These are phyloP conservation scores for Euphonia xanthogaster DNA, from an alignment of 2,797 vertebrate species.

Conservation along the genomic window DNA sequence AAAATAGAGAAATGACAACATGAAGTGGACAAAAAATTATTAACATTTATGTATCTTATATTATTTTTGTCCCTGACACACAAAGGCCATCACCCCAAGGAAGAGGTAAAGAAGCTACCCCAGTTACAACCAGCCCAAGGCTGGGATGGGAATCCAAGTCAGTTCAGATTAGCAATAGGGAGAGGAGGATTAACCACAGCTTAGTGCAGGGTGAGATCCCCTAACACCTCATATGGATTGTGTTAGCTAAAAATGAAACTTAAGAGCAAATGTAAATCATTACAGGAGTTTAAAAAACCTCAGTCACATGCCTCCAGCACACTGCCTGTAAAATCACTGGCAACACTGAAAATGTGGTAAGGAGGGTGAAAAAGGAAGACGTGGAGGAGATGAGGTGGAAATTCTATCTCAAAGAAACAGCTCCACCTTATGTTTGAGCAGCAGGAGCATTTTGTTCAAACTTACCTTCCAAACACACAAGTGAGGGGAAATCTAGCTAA, in stretches of 20 bases:
- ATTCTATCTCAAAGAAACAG: conserved; percentile 6
- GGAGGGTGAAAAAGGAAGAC: background rate
- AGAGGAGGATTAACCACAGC: background rate
- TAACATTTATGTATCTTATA: background rate
- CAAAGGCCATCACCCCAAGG: background rate
- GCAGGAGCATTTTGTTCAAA: background rate
- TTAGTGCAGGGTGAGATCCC: background rate
- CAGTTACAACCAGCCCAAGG: background rate
- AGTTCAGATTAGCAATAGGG: background rate
- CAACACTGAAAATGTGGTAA: background rate
- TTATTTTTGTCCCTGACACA: background rate
- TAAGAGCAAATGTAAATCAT: background rate
- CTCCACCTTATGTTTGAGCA: conserved; percentile 20
- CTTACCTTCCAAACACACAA: background rate
- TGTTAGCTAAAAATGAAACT: background rate
- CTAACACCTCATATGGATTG: background rate
- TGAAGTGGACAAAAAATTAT: background rate
- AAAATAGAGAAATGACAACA: background rate
- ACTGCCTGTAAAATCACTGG: background rate
- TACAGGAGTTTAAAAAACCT: background rate
- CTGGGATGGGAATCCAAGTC: background rate
- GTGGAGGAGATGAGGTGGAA: background rate
- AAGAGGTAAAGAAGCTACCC: background rate
- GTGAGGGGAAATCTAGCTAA: background rate
- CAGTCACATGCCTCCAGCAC: background rate